Evolutionary conservation across 30 jellyfish, hydroid and myxozoan species (phyloP), one percentile per base, ranked within the genome.

Genomic region (Turritopsis dohrnii): DNA sequence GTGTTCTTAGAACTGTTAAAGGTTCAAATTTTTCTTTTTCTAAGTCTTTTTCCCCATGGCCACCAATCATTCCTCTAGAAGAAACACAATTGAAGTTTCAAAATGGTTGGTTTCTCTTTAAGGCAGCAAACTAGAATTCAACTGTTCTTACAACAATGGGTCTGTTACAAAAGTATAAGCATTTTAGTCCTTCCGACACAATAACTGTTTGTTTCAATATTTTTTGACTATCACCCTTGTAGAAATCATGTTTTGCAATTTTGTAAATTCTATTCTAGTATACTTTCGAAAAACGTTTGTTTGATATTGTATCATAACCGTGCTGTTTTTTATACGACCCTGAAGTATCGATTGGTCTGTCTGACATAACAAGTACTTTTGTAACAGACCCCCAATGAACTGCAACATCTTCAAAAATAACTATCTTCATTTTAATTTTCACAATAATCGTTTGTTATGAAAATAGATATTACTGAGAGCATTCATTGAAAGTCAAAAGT

Each of bases 41-140:
- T 20, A 87, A 89, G 74, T 91, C 97, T 29, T 83, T 91, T 60
- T 91, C 97, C 1, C 97, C 97, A 29, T 82, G 84, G 1, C 97
- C 97, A 17, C 88, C 29, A 20, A 83, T 75, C 27, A 79, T 89
- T 18, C 97, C 97, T 52, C 97, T 91, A 86, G 0, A 54, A 71
- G 52, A 5, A 29, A 24, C 74, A 13, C 5, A 41, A 41, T 41
- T 41, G 5, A 5, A 41, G 60, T 41, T 41, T 5, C 5, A 41
- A 41, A 41, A 41, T 41, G 60, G 13, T 13, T 41, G 9, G 5
- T 41, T 3, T 41, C 13, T 41, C 5, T 41, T 13, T 3, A 41
- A 41, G 60, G 13, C 13, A 41, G 9, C 5, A 41, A 41, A 41
- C 60, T 41, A 3, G 60, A 41, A 41, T 13, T 41, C 60, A 41